These are phyloP conservation scores for Fratercula arctica DNA, from an alignment of 2,797 vertebrate genomes.

Conservation along the genomic window DNA sequence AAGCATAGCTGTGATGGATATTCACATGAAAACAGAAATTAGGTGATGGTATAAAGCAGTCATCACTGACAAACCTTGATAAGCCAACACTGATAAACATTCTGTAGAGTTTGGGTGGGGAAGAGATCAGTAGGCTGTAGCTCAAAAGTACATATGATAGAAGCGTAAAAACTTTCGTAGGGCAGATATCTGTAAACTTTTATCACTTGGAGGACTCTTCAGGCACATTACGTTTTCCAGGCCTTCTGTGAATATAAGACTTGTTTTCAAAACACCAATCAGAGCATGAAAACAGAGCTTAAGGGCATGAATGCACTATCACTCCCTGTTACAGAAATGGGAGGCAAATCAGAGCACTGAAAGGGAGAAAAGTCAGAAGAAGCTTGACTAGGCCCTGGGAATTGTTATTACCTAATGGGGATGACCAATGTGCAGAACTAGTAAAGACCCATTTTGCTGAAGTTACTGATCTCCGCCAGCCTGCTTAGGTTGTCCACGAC, in stretches of 20 bases:
- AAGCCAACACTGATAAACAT: background rate
- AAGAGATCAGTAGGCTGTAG: background rate
- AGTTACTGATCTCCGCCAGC: background rate
- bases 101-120: background rate
- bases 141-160: background rate
- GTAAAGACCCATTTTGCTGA: background rate
- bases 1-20: background rate
- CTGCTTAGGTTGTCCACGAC: background rate
- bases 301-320: background rate
- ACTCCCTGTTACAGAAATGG: background rate
- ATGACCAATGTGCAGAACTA: background rate
- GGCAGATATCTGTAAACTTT: background rate
- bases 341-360: background rate
- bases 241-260: background rate
- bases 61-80: background rate
- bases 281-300: background rate
- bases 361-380: background rate
- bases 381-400: background rate
- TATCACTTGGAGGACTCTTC: background rate
- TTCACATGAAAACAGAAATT: background rate
- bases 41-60: background rate
- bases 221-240: background rate
- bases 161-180: background rate
- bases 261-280: constrained; percentile 2
- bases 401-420: background rate